Conservation (phyloP, 2,113 vertebrate species). For the Equus przewalskii region DNA sequence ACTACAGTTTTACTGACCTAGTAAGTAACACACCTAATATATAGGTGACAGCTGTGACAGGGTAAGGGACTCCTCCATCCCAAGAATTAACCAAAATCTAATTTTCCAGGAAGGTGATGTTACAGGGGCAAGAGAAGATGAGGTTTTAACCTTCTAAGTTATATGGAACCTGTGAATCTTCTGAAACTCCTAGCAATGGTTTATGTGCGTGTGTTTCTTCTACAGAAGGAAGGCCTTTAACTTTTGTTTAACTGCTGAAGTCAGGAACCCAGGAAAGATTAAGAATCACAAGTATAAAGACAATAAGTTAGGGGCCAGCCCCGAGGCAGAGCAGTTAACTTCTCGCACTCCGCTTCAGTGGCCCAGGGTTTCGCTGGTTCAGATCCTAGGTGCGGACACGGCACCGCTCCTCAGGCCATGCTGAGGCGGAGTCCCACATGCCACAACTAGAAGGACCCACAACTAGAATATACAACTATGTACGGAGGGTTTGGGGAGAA, state of each 20-base stretch:
- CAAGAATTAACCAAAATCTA: constrained; percentile 2
- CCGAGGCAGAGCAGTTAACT: no score
- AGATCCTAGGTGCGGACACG: no score
- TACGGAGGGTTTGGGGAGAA: no score
- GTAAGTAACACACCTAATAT: neutral
- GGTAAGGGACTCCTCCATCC: neutral
- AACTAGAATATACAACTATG: no score
- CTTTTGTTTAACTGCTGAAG: neutral
- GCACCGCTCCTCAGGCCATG: no score
- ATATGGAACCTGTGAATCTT: neutral
- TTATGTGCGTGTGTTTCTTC: neutral
- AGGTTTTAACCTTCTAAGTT: neutral
- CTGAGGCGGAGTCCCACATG: no score
- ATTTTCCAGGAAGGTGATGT: neutral
- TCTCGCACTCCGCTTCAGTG: no score
- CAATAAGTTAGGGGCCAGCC: neutral
- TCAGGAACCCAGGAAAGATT: neutral
- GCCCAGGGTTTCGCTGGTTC: no score
- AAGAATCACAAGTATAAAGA: neutral
- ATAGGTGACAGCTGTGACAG: neutral
- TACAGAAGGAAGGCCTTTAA: neutral
- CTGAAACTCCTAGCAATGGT: neutral
- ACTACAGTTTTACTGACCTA: neutral
- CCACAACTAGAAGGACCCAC: no score
- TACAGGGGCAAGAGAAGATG: neutral